A percentile compares a stretch with the other conserved stretches of the same genome.
phyloP scores from a whole-genome alignment of 2,797 vertebrate genomes.

The Uromys caudimaculatus region DNA sequence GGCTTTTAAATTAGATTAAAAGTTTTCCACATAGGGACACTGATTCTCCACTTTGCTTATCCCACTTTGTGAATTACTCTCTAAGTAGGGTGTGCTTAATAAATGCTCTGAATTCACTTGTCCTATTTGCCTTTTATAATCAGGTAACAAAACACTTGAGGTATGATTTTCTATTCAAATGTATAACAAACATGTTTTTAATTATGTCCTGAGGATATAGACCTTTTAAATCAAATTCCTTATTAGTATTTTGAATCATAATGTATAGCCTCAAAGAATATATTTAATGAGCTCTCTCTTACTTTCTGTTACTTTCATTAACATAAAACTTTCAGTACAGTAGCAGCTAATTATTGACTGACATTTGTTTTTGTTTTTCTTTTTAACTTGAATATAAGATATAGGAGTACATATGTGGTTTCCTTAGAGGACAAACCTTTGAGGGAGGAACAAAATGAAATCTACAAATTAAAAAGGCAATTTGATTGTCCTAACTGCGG shows the following conservation, averaged over 20 bases:
- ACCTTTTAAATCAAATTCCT: neutral
- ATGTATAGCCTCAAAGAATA: neutral
- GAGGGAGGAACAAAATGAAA: neutral
- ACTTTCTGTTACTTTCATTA: conserved; percentile 40
- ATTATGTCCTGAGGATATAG: neutral
- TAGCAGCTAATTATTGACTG: neutral
- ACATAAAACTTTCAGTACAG: neutral
- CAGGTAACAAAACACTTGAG: neutral
- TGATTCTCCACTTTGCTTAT: neutral
- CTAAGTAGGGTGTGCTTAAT: neutral
- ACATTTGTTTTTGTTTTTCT: neutral
- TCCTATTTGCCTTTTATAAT: neutral
- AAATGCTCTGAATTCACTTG: neutral
- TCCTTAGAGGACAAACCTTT: neutral
- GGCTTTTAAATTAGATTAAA: neutral
- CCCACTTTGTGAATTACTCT: neutral
- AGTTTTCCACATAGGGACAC: neutral
- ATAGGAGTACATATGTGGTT: neutral
- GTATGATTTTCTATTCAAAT: conserved; percentile 24
- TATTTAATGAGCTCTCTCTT: neutral
- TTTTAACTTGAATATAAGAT: neutral
- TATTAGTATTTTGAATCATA: conserved; percentile 35
- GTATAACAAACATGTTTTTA: neutral
- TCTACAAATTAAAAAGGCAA: neutral
- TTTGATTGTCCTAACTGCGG: neutral